These are phyloP conservation scores for Hycleus cichorii DNA, from an alignment of 1,140 invertebrate genomes.

Conservation along the genomic window DNA sequence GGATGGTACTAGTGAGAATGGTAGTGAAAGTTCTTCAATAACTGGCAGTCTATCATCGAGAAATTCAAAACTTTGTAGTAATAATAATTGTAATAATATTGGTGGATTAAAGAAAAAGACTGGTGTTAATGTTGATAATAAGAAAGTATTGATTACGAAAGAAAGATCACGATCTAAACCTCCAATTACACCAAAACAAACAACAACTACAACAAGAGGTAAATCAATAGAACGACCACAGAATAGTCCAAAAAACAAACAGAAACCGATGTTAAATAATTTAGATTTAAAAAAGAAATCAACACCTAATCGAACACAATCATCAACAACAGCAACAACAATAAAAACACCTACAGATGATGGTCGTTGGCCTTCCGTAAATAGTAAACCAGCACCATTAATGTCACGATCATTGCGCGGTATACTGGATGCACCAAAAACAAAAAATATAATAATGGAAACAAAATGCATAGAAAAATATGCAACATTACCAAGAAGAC, in stretches of 20 bases:
- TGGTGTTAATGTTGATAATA: conserved; percentile 24
- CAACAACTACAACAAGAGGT: conserved; percentile 47
- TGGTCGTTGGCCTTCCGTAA: conserved; percentile 53
- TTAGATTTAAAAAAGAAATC: conserved; percentile 27
- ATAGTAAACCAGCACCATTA: conserved; percentile 34
- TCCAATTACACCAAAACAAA: conserved; percentile 45
- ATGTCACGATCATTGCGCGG: conserved; percentile 34
- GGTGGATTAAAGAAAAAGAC: conserved; percentile 37
- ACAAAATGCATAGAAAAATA: conserved; percentile 59
- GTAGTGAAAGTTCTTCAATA: conserved; percentile 67
- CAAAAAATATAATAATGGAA: conserved; percentile 35
- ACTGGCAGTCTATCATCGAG: conserved; percentile 42
- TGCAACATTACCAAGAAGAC: conserved; percentile 66
- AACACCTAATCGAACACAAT: conserved; percentile 12
- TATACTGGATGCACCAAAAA: conserved; percentile 18
- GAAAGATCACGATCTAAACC: conserved; percentile 30
- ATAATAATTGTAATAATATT: conserved; percentile 2
- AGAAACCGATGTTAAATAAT: conserved; percentile 24
- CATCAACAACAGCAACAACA: conserved; percentile 9
- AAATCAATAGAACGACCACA: conserved; percentile 33
- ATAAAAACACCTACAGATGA: conserved; percentile 58
- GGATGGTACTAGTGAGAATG: conserved; percentile 58
- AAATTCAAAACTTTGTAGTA: conserved; percentile 23
- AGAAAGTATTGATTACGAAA: conserved; percentile 39
- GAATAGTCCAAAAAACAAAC: conserved; percentile 2